Base-by-base conservation (phyloP, 2,888 invertebrate genomes). In the Drosophila kuntzei region DNA sequence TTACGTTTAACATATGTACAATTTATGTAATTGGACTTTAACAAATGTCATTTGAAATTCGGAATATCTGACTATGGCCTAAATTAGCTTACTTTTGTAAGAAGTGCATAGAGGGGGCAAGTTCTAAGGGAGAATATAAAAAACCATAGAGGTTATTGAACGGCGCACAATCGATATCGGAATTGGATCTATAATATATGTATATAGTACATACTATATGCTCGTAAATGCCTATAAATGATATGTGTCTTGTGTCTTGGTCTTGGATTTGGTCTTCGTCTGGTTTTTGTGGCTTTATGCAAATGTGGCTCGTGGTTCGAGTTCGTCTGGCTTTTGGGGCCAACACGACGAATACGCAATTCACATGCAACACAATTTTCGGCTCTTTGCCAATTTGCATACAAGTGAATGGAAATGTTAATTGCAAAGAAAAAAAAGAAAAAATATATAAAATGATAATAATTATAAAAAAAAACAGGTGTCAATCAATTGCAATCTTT, bases 111-210 rank as follows among this genome's bases (percentile, higher is more conserved):
- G 41, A 34, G 47, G 36, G 34, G 32, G 32, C 7, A 25, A 9
- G 18, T 32, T 57, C 51, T 63, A 50, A 72, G 49, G n/a, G n/a
- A n/a, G n/a, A n/a, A n/a, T n/a, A n/a, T 64, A 5, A 18, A 16
- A 18, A 32, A 11, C 12, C 6, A 18, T 12, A 27, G 22, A 55
- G 73, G 72, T 72, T 50, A 32, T 72, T 68, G 72, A 72, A 68
- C 72, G 73, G 27, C 20, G 16, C 12, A 14, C 41, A 8, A 29
- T 32, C 3, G n/a, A 22, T 27, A 37, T 51, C 50, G 25, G 5
- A 53, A 53, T 53, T 41, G 39, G 18, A 39, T 18, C 36, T 51
- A 39, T 14, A 50, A n/a, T 22, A 43, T 12, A 8, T 12, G 4
- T 14, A 6, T 18, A 37, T 18, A 37, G 1, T 3, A 39, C 20